Conservation (phyloP, 2,797 vertebrate genomes). For the Fringilla coelebs region DNA sequence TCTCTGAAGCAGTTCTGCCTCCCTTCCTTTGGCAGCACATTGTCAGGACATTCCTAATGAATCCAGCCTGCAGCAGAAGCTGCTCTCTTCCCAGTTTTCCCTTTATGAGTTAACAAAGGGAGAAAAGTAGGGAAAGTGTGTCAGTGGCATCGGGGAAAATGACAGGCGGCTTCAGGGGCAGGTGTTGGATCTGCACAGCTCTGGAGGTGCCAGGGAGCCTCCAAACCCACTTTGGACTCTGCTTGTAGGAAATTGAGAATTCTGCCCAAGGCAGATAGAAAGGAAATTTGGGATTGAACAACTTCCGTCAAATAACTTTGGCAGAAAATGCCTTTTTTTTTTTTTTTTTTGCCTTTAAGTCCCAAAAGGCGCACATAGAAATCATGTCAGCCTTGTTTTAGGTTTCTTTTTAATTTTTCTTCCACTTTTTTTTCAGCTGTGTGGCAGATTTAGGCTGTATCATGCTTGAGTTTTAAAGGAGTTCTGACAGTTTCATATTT, state of each 20-base stretch:
- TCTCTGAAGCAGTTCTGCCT: not conserved
- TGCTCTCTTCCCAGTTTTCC: not conserved
- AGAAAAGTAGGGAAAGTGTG: not conserved
- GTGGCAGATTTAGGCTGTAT: not conserved
- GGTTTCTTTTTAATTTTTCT: not conserved
- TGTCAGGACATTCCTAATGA: not conserved
- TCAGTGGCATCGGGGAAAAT: not conserved
- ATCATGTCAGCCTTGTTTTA: not conserved
- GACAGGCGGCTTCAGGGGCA: not conserved
- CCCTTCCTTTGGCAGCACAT: not conserved
- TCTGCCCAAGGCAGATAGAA: conserved; percentile 2
- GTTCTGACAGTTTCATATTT: not conserved
- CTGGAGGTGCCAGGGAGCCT: not conserved
- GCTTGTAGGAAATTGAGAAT: not conserved
- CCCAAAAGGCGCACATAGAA: not conserved
- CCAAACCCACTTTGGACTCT: not conserved
- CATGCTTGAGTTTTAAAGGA: not conserved
- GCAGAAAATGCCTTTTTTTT: not conserved
- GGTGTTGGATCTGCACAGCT: not conserved
- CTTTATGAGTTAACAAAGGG: conserved; percentile 6
- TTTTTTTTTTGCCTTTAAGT: not conserved
- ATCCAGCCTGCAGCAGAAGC: not conserved
- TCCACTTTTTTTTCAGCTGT: not conserved
- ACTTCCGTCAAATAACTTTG: not conserved
- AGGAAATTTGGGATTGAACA: not conserved